phyloP scores from a whole-genome alignment of 2,888 invertebrate species.

The Andrena chrysosceles region DNA sequence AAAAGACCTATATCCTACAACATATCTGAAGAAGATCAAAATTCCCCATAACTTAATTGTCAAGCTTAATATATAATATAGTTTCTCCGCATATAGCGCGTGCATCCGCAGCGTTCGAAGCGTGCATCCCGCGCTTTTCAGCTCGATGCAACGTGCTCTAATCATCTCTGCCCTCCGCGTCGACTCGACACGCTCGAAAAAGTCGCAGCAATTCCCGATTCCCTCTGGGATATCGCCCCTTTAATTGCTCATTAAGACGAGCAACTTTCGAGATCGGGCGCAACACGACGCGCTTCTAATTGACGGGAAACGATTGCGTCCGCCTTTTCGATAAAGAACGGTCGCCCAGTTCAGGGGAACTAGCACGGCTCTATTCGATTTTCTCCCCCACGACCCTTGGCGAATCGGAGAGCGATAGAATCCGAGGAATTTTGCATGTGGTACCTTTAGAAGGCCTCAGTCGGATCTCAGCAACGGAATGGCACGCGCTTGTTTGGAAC shows the following conservation, averaged over 20 bases:
- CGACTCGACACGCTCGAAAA: constrained; percentile 4
- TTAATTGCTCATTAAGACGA: neutral
- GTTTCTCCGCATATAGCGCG: too few relatives aligned
- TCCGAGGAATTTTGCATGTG: constrained; percentile 34
- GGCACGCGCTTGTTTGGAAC: constrained; percentile 56
- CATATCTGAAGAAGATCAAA: too few relatives aligned
- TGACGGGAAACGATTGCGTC: too few relatives aligned
- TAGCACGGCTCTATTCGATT: neutral
- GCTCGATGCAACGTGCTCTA: neutral
- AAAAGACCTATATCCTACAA: too few relatives aligned
- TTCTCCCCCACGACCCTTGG: neutral
- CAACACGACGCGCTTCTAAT: neutral
- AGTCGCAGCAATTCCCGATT: neutral
- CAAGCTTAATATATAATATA: too few relatives aligned
- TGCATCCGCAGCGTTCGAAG: neutral
- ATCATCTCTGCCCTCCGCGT: constrained; percentile 6
- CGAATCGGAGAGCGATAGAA: constrained; percentile 3
- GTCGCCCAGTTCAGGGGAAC: neutral
- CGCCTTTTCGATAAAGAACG: neutral
- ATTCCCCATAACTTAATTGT: too few relatives aligned
- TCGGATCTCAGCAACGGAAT: constrained; percentile 51
- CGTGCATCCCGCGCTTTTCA: neutral
- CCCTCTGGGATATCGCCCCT: neutral
- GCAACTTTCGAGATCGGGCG: neutral
- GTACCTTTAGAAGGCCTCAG: constrained; percentile 36